Evolutionary conservation across 2,888 invertebrate genomes (phyloP).

Genomic region (Apocheima hispidaria): DNA sequence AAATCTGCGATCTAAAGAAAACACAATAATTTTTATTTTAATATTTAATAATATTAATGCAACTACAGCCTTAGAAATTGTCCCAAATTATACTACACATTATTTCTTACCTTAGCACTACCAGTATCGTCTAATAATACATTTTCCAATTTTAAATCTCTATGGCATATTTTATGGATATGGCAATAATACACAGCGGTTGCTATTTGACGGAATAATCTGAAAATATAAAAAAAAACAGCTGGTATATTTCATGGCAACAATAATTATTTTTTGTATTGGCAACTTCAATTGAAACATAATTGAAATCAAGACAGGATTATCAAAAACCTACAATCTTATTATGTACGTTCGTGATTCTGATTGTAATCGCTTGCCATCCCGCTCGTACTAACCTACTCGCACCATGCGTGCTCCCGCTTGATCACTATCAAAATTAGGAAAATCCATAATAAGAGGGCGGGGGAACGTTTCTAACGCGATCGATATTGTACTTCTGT

Average conservation of each 20-base stretch:
- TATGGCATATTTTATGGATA: constrained; percentile 98
- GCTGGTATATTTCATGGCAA: neutral
- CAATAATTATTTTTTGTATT: neutral
- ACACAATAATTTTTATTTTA: neutral
- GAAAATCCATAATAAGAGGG: too few species aligned
- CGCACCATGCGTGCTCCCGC: too few species aligned
- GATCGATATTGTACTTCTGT: too few species aligned
- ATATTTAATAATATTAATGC: neutral
- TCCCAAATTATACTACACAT: too few species aligned
- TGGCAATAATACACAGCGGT: constrained; percentile 99
- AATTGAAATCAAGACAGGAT: neutral
- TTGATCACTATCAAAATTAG: too few species aligned
- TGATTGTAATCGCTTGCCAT: too few species aligned
- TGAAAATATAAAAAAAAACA: constrained; percentile 55
- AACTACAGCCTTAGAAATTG: neutral
- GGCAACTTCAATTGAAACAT: neutral
- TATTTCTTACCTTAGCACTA: constrained; percentile 93
- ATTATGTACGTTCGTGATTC: too few species aligned
- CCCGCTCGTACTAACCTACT: too few species aligned
- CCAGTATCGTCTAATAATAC: constrained; percentile 96
- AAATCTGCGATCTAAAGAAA: constrained; percentile 96
- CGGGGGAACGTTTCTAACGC: too few species aligned
- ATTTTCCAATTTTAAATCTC: constrained; percentile 98
- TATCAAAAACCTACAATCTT: too few species aligned
- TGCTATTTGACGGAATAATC: constrained; percentile 98